Evolutionary conservation across 2,888 invertebrate genomes (phyloP).

Genomic region (Erannis defoliaria): DNA sequence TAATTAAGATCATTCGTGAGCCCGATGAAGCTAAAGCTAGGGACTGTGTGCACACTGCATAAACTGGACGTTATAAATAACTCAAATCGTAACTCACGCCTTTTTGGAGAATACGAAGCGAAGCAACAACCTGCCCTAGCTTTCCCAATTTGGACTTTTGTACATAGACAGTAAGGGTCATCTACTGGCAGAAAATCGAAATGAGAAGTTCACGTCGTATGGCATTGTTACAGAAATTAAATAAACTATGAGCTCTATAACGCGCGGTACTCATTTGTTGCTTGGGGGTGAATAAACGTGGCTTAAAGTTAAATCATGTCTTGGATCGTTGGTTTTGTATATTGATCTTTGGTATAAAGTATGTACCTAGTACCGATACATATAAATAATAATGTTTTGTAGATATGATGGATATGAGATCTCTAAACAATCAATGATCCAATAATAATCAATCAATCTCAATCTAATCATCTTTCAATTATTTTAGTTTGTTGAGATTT

Average conservation of each 20-base stretch:
- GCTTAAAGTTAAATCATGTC: slow-evolving; percentile 41
- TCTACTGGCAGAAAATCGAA: slow-evolving; percentile 55
- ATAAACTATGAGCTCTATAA: slow-evolving; percentile 62
- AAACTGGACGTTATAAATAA: slow-evolving; percentile 83
- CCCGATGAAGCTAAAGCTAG: slow-evolving; percentile 73
- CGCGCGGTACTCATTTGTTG: slow-evolving; percentile 67
- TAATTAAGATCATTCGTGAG: slow-evolving; percentile 85
- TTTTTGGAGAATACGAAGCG: slow-evolving; percentile 66
- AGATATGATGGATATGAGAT: too few species aligned
- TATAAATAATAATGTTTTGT: too few species aligned
- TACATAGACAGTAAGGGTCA: slow-evolving; percentile 55
- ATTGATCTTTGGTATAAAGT: too few species aligned
- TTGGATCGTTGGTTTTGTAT: slow-evolving; percentile 14
- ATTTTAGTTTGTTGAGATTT: background rate
- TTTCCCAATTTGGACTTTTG: slow-evolving; percentile 56
- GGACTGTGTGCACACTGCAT: slow-evolving; percentile 64
- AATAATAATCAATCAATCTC: too few species aligned
- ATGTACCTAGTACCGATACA: background rate
- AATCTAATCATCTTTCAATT: background rate
- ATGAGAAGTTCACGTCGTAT: slow-evolving; percentile 62
- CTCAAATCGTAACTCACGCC: slow-evolving; percentile 78
- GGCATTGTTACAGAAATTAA: slow-evolving; percentile 73
- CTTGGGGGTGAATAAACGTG: slow-evolving; percentile 63
- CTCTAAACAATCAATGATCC: too few species aligned
- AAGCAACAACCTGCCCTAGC: slow-evolving; percentile 50